Percentiles rank a stretch among this genome's conserved stretches.
phyloP scores from a whole-genome alignment of 1,140 invertebrate species.

The Leptinotarsa lineolata region DNA sequence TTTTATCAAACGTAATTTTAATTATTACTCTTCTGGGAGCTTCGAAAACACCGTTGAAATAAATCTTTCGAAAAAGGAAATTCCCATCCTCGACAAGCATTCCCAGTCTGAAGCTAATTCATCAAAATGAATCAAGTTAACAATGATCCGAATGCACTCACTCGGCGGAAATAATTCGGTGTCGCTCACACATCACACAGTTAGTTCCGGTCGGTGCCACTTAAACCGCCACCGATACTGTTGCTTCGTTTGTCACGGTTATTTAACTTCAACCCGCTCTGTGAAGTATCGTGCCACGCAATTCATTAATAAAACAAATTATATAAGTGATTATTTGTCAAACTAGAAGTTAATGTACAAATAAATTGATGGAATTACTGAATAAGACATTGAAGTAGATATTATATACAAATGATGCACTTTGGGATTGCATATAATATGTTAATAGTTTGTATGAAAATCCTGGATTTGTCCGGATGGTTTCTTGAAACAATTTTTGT shows the following conservation, averaged over 20 bases:
- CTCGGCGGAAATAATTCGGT: conserved; percentile 44
- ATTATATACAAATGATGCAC: too few relatives aligned
- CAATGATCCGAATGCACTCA: conserved; percentile 31
- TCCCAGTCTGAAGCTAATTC: conserved; percentile 13
- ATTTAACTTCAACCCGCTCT: conserved; percentile 39
- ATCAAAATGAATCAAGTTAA: conserved; percentile 37
- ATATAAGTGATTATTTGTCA: conserved; percentile 27
- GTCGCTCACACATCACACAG: conserved; percentile 43
- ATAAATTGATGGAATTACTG: too few relatives aligned
- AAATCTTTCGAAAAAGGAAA: conserved; percentile 6
- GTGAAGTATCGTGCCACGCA: conserved; percentile 32
- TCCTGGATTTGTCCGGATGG: too few relatives aligned
- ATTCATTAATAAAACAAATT: conserved; percentile 20
- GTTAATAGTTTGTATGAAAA: too few relatives aligned
- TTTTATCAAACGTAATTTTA: too few relatives aligned
- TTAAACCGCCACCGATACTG: conserved; percentile 36
- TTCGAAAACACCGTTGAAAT: too few relatives aligned
- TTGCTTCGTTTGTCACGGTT: conserved; percentile 48
- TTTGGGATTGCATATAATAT: too few relatives aligned
- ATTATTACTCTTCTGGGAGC: too few relatives aligned
- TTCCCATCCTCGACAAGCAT: neutral
- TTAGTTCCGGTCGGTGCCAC: conserved; percentile 46
- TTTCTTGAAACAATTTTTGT: too few relatives aligned
- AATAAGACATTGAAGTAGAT: too few relatives aligned
- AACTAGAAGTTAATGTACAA: neutral